Evolutionary conservation across 2,888 invertebrate genomes (phyloP), one percentile per base, ranked within the genome.

Genomic region (Chymomyza amoena): DNA sequence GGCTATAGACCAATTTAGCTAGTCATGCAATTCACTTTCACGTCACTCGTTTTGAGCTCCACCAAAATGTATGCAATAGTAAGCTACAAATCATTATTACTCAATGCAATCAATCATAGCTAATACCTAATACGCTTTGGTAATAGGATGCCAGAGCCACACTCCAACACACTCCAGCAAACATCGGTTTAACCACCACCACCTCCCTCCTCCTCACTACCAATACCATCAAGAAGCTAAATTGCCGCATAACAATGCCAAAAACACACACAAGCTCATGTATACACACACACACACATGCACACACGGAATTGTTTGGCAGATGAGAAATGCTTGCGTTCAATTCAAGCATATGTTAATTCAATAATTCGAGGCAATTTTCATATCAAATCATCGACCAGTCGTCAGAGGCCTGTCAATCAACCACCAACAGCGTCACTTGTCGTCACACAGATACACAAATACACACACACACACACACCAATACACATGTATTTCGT

Each of bases 281-380:
- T 25, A 66, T 68, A 73, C 61, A 68, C 64, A 63, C 28, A 64
- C 25, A 67, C 69, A 76, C 61, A 68, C 65, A 64, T 28, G 51
- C 61, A 70, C 13, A 6, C 3, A 10, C 1, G 16, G 13, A 2
- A 16, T 36, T 39, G 50, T 57, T 9, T 45, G 54, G 28, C 50
- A 66, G 65, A 59, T 66, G 70, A 72, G 69, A 75, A 82, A 86
- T 89, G 77, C 86, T 86, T 79, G 73, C 65, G 75, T 83, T 86
- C 83, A 87, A 81, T 77, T 86, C 81, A 77, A 79, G 88, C 88
- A 87, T 84, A 87, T 81, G 87, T 81, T 87, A 89, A 87, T 89
- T 88, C 87, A 87, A 87, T 87, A 87, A 87, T 89, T 89, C 88
- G 87, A 80, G 85, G 79, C 83, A 89, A 87, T 87, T 89, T 87